A percentile compares a stretch with the other conserved stretches of the same genome.
These are phyloP conservation scores for Prorops nasuta DNA, from an alignment of 1,140 invertebrate genomes.

Conservation along the genomic window DNA sequence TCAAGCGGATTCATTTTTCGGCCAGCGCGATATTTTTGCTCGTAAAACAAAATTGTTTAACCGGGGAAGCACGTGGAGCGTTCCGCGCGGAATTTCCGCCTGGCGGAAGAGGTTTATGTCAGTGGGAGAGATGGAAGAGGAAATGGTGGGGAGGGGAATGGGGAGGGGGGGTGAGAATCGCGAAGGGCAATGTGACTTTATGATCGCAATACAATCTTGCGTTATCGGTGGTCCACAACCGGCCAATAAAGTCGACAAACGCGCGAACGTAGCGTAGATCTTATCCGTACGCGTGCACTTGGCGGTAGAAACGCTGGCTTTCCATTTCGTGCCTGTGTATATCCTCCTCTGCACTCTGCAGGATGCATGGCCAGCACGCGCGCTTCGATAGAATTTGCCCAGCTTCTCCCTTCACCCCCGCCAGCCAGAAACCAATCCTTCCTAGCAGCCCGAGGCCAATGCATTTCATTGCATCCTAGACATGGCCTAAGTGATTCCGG, in stretches of 20 bases:
- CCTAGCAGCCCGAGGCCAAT: too few relatives aligned
- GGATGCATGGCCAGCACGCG: too few relatives aligned
- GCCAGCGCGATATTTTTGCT: too few relatives aligned
- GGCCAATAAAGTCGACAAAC: constrained; percentile 36
- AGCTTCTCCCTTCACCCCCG: constrained; percentile 1
- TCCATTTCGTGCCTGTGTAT: constrained; percentile 17
- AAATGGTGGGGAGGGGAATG: too few relatives aligned
- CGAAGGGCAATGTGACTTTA: constrained; percentile 26
- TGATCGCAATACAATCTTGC: constrained; percentile 33
- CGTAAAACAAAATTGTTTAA: too few relatives aligned
- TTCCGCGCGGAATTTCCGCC: too few relatives aligned
- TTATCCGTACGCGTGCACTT: constrained; percentile 27
- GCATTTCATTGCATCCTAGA: constrained; percentile 35
- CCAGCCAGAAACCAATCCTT: too few relatives aligned
- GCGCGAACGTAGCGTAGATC: constrained; percentile 24
- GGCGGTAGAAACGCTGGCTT: constrained; percentile 6
- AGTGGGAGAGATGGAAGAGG: too few relatives aligned
- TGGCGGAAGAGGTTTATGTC: too few relatives aligned
- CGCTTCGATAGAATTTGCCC: constrained; percentile 8
- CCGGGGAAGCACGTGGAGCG: too few relatives aligned
- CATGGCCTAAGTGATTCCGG: constrained; percentile 36
- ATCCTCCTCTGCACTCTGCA: constrained; percentile 25
- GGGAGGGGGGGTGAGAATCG: too few relatives aligned
- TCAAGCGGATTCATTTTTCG: too few relatives aligned
- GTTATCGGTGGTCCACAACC: constrained; percentile 33